A percentile compares a stretch with the other conserved stretches of the same genome.
These are phyloP conservation scores for Hyperoplus immaculatus DNA, from an alignment of 2,797 vertebrate species.

Conservation along the genomic window DNA sequence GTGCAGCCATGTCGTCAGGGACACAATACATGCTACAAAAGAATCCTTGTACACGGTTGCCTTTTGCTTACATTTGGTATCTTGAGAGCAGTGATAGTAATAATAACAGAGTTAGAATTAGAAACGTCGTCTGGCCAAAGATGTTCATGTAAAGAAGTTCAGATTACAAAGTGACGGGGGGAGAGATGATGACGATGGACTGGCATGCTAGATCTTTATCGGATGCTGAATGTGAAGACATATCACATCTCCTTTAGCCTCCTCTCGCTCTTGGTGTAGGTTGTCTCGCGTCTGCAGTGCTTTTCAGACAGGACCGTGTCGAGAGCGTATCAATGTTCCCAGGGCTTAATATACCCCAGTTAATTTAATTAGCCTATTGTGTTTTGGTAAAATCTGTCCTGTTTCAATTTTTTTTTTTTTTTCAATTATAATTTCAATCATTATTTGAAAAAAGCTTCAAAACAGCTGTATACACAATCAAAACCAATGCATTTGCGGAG, in stretches of 20 bases:
- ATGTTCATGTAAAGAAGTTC: slow-evolving; percentile 75
- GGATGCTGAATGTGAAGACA: slow-evolving; percentile 42
- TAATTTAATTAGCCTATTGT: no score
- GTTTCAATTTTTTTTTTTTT: no score
- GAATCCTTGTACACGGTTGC: slow-evolving; percentile 82
- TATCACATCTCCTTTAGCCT: slow-evolving; percentile 28
- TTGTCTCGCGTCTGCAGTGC: slow-evolving; percentile 23
- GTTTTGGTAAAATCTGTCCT: no score
- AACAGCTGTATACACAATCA: no score
- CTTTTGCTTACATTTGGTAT: slow-evolving; percentile 84
- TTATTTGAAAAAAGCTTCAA: no score
- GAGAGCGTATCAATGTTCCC: no score
- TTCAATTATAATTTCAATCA: no score
- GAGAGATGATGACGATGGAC: slow-evolving; percentile 48
- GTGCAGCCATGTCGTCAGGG: slow-evolving; percentile 88
- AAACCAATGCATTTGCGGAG: no score
- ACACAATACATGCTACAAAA: slow-evolving; percentile 90
- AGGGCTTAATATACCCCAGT: no score
- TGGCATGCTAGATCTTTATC: slow-evolving; percentile 47
- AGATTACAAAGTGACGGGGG: slow-evolving; percentile 57
- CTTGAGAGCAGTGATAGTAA: slow-evolving; percentile 69
- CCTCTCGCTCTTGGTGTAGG: slow-evolving; percentile 27
- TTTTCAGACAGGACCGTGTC: slow-evolving; percentile 2
- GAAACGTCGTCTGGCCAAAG: slow-evolving; percentile 72
- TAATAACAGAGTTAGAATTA: slow-evolving; percentile 66